Evolutionary conservation across 2,888 invertebrate genomes (phyloP), one percentile per base, ranked within the genome.

Genomic region (Achlya flavicornis): DNA sequence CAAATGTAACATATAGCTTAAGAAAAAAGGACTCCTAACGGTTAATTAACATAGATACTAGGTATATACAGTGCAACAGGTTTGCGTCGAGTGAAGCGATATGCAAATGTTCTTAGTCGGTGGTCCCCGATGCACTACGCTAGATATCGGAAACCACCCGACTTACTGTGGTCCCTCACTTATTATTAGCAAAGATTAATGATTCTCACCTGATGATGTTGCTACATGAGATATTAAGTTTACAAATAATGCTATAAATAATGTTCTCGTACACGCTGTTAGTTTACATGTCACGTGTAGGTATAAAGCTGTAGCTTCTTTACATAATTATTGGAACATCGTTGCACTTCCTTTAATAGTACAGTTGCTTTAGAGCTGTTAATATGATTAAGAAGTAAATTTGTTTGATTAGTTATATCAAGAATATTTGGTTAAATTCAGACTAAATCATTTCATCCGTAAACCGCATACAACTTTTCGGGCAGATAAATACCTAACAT

Each of bases 81-180:
- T 81, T 75, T 69, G 75, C 70, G 76, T 71, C 73, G 66, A 74
- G 68, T 63, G 66, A 67, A 73, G 58, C 67, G 85, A 86, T 87
- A 91, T 89, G 90, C 86, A 85, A 91, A 91, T 89, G 78, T 66
- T 70, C 84, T 69, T 75, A 69, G 80, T 79, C 80, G 90, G 90
- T 90, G 90, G 91, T 90, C 90, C 79, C 68, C 77, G 83, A 84
- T 85, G 81, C 78, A 72, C 66, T 71, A 65, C 67, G 61, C 66
- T 69, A 72, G 73, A 75, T 75, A 74, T 69, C 63, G 67, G 66
- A 67, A 53, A 19, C 53, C 53, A 53, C 53, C 48, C 53, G 53
- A 43, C 60, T 57, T 26, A 57, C 57, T 63, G 61, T 43, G 53
- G 19, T 19, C 57, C 33, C 41, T 59, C 74, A 67, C 68, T 69